These are phyloP conservation scores for Callorhinus ursinus DNA, from an alignment of 2,113 vertebrate species.

Conservation along the genomic window DNA sequence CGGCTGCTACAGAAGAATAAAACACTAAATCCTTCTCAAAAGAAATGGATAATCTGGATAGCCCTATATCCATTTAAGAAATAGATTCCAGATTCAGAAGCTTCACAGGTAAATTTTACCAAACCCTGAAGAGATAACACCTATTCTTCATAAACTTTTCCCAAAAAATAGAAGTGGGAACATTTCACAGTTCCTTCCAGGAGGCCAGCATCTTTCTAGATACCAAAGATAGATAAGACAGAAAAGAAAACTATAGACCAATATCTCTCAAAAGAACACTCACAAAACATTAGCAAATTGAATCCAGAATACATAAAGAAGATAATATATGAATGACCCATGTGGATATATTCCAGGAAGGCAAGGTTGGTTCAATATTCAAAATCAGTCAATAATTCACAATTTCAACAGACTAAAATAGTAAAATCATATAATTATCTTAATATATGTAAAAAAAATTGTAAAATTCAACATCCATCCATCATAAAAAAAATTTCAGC, in stretches of 20 bases:
- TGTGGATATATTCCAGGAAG: slow-evolving; percentile 11
- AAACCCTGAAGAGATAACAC: slow-evolving; percentile 13
- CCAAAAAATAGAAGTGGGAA: background rate
- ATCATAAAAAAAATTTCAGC: background rate
- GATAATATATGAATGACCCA: background rate
- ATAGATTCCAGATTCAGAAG: background rate
- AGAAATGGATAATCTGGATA: background rate
- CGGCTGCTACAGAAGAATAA: background rate
- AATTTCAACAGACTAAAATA: slow-evolving; percentile 5
- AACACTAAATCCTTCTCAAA: background rate
- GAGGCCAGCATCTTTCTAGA: slow-evolving; percentile 23
- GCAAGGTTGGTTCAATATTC: background rate
- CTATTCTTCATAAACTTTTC: background rate
- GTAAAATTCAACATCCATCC: background rate
- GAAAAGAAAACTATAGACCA: background rate
- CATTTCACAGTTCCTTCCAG: background rate
- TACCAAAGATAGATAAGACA: background rate
- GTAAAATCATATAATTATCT: background rate
- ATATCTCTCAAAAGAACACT: background rate
- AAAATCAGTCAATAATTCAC: background rate
- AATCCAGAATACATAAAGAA: background rate
- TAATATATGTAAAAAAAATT: background rate
- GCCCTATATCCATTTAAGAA: slow-evolving; percentile 13
- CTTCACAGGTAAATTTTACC: background rate
- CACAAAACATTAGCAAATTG: background rate